A percentile compares a stretch with the other conserved stretches of the same genome.
These are phyloP conservation scores for Euborellia annulipes DNA, from an alignment of 1,140 invertebrate species.

Conservation along the genomic window DNA sequence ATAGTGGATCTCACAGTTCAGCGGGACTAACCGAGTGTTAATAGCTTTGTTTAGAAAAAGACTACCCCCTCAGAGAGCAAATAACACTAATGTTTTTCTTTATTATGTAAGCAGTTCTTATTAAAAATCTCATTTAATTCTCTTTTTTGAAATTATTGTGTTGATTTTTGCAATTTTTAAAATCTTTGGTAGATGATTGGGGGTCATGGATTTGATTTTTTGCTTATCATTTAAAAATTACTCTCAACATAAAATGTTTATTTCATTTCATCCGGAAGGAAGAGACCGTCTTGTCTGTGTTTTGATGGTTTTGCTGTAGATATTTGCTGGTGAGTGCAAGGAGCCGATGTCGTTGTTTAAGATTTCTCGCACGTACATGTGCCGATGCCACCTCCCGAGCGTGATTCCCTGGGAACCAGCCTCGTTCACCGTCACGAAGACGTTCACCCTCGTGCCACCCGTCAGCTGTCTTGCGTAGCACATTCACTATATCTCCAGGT, in stretches of 20 bases:
- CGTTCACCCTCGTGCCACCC: conserved; percentile 91
- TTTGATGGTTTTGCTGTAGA: no score
- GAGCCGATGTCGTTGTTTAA: conserved; percentile 71
- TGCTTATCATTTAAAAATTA: not conserved
- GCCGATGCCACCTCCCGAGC: conserved; percentile 80
- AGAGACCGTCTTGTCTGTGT: not conserved
- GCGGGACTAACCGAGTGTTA: no score
- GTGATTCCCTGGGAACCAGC: conserved; percentile 88
- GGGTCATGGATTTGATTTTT: not conserved
- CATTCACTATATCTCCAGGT: conserved; percentile 80
- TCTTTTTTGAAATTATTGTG: no score
- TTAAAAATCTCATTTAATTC: no score
- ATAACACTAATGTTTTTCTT: no score
- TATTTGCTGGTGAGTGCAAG: conserved; percentile 61
- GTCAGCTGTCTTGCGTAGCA: conserved; percentile 76
- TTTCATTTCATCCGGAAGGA: not conserved
- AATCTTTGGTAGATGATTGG: no score
- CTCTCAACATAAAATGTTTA: not conserved
- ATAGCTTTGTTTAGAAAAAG: no score
- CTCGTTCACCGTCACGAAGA: conserved; percentile 69
- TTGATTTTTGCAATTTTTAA: no score
- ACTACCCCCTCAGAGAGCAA: no score
- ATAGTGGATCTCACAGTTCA: no score
- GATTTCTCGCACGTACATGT: conserved; percentile 76
- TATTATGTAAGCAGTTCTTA: no score